Evolutionary conservation across 2,797 vertebrate genomes (phyloP).

Genomic region (Thalassophryne amazonica): DNA sequence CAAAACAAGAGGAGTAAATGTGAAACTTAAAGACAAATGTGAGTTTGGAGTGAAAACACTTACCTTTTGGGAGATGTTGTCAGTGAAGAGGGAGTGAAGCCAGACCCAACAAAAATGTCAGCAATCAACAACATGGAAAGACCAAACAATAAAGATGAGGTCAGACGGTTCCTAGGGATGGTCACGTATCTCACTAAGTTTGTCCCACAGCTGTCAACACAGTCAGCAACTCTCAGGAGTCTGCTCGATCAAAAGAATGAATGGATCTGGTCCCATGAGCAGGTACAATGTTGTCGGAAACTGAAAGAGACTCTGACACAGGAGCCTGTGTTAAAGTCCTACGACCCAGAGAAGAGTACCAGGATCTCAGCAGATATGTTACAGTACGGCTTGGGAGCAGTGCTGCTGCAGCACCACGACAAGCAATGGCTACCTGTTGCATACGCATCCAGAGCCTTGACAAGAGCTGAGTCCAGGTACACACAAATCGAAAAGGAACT

Average conservation of each 20-base stretch:
- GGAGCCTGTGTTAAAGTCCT: neutral
- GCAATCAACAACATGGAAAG: neutral
- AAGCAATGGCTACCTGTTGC: no score
- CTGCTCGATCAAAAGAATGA: neutral
- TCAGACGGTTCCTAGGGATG: constrained; percentile 1
- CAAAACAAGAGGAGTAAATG: no score
- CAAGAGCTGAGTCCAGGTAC: neutral
- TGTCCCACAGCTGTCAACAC: constrained; percentile 2
- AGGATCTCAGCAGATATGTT: neutral
- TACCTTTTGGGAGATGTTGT: no score
- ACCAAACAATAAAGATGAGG: neutral
- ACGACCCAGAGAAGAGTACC: neutral
- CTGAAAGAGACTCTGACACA: neutral
- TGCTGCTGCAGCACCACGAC: no score
- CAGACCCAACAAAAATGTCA: no score
- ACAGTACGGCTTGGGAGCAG: no score
- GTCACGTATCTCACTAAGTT: constrained; percentile 17
- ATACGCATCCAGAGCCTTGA: neutral
- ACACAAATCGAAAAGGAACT: neutral
- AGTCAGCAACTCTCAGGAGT: constrained; percentile 1
- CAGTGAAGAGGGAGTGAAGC: no score
- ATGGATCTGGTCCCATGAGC: neutral
- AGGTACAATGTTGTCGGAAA: neutral
- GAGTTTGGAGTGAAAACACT: no score
- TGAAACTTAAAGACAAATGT: no score